Evolutionary conservation across 2,797 vertebrate species (phyloP).

Genomic region (Pseudochirops cupreus): DNA sequence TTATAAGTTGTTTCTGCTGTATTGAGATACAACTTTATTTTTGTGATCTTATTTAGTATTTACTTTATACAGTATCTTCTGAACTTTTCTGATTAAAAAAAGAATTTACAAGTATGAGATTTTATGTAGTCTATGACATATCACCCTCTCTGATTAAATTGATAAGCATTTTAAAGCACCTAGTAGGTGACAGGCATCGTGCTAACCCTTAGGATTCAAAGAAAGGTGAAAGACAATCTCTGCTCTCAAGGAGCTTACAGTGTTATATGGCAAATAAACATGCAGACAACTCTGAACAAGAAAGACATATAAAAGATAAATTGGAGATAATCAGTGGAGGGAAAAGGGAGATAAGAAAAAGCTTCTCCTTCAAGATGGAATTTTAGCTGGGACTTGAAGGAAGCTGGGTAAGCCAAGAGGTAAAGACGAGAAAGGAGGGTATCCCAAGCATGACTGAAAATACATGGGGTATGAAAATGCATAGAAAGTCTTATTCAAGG

Average conservation of each 20-base stretch:
- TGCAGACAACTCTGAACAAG: not conserved
- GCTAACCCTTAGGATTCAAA: not conserved
- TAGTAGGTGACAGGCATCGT: not conserved
- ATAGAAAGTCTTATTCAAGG: not conserved
- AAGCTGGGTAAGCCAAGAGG: not conserved
- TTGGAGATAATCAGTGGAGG: not conserved
- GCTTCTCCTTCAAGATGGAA: not conserved
- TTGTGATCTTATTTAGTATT: not conserved
- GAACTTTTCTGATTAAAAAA: not conserved
- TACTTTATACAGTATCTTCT: not conserved
- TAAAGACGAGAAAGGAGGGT: not conserved
- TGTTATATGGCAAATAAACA: not conserved
- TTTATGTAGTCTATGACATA: not conserved
- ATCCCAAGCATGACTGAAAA: not conserved
- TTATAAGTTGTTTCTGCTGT: not conserved
- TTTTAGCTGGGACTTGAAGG: not conserved
- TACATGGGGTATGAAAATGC: not conserved
- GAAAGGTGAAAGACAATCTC: not conserved
- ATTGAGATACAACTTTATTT: not conserved
- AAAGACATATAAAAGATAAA: not conserved
- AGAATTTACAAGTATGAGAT: not conserved
- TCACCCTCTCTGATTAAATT: not conserved
- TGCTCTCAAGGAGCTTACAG: not conserved
- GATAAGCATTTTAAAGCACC: not conserved
- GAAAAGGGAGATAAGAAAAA: not conserved